Evolutionary conservation across 2,113 vertebrate species (phyloP), one percentile per base, ranked within the genome.

Genomic region (Oreochromis spilurus): DNA sequence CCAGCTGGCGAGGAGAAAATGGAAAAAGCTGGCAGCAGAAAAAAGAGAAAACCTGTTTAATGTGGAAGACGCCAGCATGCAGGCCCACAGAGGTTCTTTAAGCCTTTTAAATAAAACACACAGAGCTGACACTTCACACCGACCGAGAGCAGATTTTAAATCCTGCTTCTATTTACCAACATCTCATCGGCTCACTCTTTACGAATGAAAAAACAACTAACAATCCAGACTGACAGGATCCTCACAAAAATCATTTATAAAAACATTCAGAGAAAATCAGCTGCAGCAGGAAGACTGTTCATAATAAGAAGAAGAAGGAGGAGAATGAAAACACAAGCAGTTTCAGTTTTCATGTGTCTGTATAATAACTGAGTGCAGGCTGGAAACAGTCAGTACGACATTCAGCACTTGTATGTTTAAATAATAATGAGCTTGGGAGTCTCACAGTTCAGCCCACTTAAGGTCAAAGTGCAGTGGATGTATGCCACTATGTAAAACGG

Each of bases 1-100:
- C 95, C 95, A 96, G 95, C 95, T 96, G 96, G 95, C 89, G 57
- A 81, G 77, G 84, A 93, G 84, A 90, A 87, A 85, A 88, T 84
- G 87, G 67, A 87, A 89, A 84, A 89, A 88, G 9, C 86, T 94
- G 92, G 91, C 90, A 93, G 75, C 5, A 9, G 83, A 86, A 91
- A 87, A 93, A 60, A 90, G 84, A 84, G 81, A 87, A 67, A 89
- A 84, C 40, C 43, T 87, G 85, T 89, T 48, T 75, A 54, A 91
- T 90, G 82, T 31, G 11, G 77, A 55, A 54, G 54, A 38, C 34
- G 7, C 77, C 57, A 40, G 62, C 38, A 77, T 77, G 72, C 6
- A 72, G 75, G 31, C 50, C 12, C 77, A 16, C 19, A 67, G 79
- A 85, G 29, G 72, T 77, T 31, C 72, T 38, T 45, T 43, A 83